A percentile compares a stretch with the other conserved stretches of the same genome.
Conservation (phyloP, 2,888 invertebrate genomes). For the Acanthosepion lycidas region DNA sequence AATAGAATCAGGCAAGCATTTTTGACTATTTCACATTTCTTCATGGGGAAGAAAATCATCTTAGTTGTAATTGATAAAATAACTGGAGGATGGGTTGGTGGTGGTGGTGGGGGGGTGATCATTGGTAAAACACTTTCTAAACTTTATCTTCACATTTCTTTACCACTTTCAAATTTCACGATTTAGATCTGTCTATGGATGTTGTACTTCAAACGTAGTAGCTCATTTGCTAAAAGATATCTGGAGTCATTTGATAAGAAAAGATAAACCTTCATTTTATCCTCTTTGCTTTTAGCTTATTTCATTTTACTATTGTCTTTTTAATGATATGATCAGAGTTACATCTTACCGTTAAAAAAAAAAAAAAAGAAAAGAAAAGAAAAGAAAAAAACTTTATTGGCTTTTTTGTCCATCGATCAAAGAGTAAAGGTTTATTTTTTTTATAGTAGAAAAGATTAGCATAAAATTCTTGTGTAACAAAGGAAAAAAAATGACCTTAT, state of each 20-base stretch:
- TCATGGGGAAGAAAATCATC: neutral
- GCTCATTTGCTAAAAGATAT: neutral
- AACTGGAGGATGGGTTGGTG: neutral
- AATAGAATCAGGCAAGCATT: neutral
- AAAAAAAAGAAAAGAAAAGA: too few species aligned
- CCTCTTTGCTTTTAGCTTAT: neutral
- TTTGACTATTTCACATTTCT: neutral
- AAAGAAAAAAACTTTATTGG: too few species aligned
- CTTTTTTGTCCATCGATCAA: too few species aligned
- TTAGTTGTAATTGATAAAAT: neutral
- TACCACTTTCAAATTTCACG: neutral
- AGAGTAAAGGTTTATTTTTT: too few species aligned
- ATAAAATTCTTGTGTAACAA: too few species aligned
- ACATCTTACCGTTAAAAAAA: too few species aligned
- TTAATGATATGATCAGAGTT: too few species aligned
- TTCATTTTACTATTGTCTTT: neutral
- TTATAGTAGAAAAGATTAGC: too few species aligned
- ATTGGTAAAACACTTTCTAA: neutral
- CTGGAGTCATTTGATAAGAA: neutral
- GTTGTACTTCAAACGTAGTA: neutral
- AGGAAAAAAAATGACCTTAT: too few species aligned
- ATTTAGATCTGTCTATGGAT: neutral
- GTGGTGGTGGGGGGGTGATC: too few species aligned
- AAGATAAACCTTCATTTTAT: neutral
- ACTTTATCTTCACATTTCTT: neutral